Evolutionary conservation across 1,140 invertebrate genomes (phyloP).

Genomic region (Pseudomyrmex concolor): DNA sequence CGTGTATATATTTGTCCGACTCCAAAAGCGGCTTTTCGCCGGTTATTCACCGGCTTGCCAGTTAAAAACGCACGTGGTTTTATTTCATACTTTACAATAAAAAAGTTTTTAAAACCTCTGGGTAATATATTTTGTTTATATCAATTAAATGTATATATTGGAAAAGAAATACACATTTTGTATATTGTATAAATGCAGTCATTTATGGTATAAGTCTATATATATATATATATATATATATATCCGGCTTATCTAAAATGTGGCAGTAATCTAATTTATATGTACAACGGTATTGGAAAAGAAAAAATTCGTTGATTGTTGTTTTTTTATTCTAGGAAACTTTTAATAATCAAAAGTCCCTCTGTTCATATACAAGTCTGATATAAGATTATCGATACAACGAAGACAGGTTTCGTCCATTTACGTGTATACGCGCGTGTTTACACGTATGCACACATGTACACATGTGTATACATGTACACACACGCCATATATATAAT

Average conservation of each 20-base stretch:
- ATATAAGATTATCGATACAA: slow-evolving; percentile 59
- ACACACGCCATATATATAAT: slow-evolving; percentile 42
- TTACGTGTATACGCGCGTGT: slow-evolving; percentile 24
- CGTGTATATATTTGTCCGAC: too few relatives aligned
- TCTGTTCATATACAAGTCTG: slow-evolving; percentile 59
- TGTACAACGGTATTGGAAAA: not conserved
- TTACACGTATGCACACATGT: too few relatives aligned
- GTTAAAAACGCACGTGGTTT: too few relatives aligned
- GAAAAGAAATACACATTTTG: not conserved
- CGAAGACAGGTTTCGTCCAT: slow-evolving; percentile 57
- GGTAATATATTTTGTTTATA: not conserved
- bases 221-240: too few relatives aligned
- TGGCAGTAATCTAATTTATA: not conserved
- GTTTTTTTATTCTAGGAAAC: slow-evolving; percentile 56
- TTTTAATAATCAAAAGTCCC: slow-evolving; percentile 61
- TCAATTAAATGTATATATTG: too few relatives aligned
- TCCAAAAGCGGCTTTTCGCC: too few relatives aligned
- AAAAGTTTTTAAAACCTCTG: not conserved
- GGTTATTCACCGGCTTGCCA: too few relatives aligned
- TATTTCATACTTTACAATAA: too few relatives aligned
- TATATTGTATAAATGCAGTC: not conserved
- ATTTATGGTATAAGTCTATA: not conserved
- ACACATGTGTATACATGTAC: too few relatives aligned
- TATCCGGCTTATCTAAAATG: not conserved
- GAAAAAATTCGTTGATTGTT: not conserved